phyloP scores from a whole-genome alignment of 2,797 vertebrate species.

The Spinibarbus caldwelli region DNA sequence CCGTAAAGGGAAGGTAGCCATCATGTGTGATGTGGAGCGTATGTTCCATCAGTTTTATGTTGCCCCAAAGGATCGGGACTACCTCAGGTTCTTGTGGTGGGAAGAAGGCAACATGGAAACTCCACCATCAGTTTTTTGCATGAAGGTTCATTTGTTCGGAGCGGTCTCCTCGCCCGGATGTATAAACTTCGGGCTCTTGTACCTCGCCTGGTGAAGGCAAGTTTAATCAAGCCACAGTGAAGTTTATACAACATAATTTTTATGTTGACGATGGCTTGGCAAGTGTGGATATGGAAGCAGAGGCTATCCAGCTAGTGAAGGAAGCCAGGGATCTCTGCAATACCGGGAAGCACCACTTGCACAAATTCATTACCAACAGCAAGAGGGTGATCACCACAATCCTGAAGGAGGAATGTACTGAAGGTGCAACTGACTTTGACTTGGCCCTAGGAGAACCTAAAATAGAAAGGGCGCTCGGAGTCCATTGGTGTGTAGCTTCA shows the following conservation, averaged over 20 bases:
- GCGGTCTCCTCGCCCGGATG: background rate
- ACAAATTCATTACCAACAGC: constrained; percentile 9
- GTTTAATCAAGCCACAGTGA: no score
- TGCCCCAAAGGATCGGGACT: background rate
- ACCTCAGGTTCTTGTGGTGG: constrained; percentile 4
- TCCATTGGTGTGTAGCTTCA: background rate
- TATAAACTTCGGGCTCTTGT: background rate
- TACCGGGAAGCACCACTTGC: background rate
- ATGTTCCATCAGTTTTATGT: constrained; percentile 27
- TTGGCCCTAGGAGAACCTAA: background rate
- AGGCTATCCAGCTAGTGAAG: background rate
- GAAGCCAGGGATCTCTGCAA: background rate
- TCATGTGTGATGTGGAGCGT: background rate
- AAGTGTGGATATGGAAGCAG: background rate
- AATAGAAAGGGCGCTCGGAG: background rate
- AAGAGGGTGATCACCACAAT: background rate
- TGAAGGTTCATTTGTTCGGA: background rate
- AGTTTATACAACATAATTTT: background rate
- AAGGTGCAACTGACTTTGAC: background rate
- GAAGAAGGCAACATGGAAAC: background rate
- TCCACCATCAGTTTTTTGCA: background rate
- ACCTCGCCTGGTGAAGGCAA: background rate
- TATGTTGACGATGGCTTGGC: background rate
- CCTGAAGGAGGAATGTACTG: background rate
- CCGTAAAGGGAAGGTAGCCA: background rate